Percentiles rank a stretch among this genome's conserved stretches.
These are phyloP conservation scores for Heterodera filipjevi DNA, from an alignment of 2,888 invertebrate genomes.

Conservation along the genomic window DNA sequence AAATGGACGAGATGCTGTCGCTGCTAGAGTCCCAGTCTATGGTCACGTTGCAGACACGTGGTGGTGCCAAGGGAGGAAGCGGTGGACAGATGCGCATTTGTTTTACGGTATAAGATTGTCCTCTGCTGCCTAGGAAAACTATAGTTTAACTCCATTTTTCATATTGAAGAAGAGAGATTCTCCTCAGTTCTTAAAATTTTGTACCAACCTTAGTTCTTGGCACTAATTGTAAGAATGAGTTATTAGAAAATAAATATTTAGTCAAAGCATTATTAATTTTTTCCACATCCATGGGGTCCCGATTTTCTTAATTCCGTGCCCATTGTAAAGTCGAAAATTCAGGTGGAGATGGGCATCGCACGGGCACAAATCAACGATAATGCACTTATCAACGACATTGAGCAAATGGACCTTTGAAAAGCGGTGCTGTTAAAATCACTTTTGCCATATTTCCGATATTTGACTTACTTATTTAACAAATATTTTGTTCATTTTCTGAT, in stretches of 20 bases:
- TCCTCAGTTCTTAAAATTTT: no score
- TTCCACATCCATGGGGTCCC: no score
- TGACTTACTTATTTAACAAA: no score
- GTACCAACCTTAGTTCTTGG: no score
- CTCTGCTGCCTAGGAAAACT: no score
- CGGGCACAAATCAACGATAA: slow-evolving; percentile 35
- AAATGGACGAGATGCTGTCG: slow-evolving; percentile 29
- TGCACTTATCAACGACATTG: slow-evolving; percentile 29
- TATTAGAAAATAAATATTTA: no score
- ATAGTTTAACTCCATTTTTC: no score
- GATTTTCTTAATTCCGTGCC: background rate
- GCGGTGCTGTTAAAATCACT: background rate
- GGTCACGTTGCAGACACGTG: background rate
- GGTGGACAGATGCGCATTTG: background rate
- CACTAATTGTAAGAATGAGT: no score
- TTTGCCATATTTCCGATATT: slow-evolving; percentile 2
- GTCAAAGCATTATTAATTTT: no score
- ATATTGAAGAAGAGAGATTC: no score
- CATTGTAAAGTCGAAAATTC: background rate
- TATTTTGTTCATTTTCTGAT: no score
- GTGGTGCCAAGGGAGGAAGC: background rate
- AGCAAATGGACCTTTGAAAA: slow-evolving; percentile 22
- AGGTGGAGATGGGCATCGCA: slow-evolving; percentile 32
- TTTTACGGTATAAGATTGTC: background rate
- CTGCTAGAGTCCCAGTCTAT: slow-evolving; percentile 36